phyloP scores from a whole-genome alignment of 2,888 invertebrate genomes.

The Troides oblongomaculatus region DNA sequence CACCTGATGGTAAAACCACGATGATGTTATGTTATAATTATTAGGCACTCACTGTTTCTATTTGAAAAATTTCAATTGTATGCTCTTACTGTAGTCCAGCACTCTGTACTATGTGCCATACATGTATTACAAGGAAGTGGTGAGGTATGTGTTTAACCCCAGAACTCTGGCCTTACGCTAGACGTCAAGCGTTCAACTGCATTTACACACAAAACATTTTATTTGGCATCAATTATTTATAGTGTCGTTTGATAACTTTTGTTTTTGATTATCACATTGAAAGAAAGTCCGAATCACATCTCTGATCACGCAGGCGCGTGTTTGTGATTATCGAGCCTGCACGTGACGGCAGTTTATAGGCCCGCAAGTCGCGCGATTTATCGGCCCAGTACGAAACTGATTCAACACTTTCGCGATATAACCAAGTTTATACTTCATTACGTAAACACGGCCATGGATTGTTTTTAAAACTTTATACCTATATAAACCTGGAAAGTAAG shows the following conservation, averaged over 20 bases:
- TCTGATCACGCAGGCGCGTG: background rate
- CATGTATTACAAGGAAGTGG: constrained; percentile 54
- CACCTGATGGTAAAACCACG: background rate
- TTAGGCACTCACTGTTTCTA: too few species aligned
- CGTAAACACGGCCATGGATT: constrained; percentile 13
- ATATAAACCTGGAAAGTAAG: constrained; percentile 18
- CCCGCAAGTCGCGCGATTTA: constrained; percentile 17
- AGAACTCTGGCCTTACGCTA: constrained; percentile 55
- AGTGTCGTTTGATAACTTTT: background rate
- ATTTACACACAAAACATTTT: constrained; percentile 20
- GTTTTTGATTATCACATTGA: background rate
- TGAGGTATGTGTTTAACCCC: constrained; percentile 52
- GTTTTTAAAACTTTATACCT: constrained; percentile 13
- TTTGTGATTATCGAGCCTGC: constrained; percentile 9
- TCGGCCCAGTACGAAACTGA: constrained; percentile 13
- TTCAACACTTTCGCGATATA: constrained; percentile 22
- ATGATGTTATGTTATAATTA: background rate
- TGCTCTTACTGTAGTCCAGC: constrained; percentile 54
- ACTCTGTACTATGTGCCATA: constrained; percentile 48
- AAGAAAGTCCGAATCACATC: background rate
- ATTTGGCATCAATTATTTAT: background rate
- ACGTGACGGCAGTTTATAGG: constrained; percentile 14
- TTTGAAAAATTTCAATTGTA: too few species aligned
- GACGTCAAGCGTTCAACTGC: constrained; percentile 35
- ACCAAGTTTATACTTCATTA: constrained; percentile 20